Evolutionary conservation across 2,113 vertebrate genomes (phyloP).

Genomic region (Serinus canaria): DNA sequence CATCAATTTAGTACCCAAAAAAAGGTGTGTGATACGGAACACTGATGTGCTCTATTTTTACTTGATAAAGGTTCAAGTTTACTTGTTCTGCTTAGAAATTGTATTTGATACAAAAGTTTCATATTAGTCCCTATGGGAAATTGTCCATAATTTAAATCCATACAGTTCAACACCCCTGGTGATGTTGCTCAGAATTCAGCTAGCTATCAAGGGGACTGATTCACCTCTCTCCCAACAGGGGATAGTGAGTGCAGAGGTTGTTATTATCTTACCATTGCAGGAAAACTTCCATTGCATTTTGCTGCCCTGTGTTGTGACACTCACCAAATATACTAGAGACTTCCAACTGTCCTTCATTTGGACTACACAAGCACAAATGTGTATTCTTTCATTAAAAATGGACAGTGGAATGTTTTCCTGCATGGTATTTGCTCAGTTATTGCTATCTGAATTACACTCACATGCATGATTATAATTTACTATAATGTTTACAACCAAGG

Average conservation of each 20-base stretch:
- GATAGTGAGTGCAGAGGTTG: constrained; percentile 22
- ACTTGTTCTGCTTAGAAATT: constrained; percentile 16
- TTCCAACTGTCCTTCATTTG: constrained; percentile 26
- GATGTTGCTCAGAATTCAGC: constrained; percentile 23
- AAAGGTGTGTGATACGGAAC: background rate
- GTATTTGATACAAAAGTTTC: background rate
- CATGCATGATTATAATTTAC: constrained; percentile 61
- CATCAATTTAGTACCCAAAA: background rate
- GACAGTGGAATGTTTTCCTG: constrained; percentile 42
- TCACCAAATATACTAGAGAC: constrained; percentile 5
- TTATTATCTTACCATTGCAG: constrained; percentile 36
- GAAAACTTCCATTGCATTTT: constrained; percentile 36
- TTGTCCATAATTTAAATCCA: constrained; percentile 39
- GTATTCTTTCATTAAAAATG: constrained; percentile 36
- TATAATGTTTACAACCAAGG: constrained; percentile 59
- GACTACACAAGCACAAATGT: background rate
- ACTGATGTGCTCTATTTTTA: background rate
- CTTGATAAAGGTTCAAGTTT: background rate
- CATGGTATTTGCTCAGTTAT: constrained; percentile 38
- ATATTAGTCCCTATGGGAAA: background rate
- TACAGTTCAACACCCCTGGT: constrained; percentile 11
- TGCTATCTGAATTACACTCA: constrained; percentile 47
- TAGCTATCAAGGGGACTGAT: constrained; percentile 13
- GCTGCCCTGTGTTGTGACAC: background rate
- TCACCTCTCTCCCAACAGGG: constrained; percentile 41